A percentile compares a stretch with the other conserved stretches of the same genome.
Conservation (phyloP, 2,797 vertebrate genomes). For the Gila robusta region DNA sequence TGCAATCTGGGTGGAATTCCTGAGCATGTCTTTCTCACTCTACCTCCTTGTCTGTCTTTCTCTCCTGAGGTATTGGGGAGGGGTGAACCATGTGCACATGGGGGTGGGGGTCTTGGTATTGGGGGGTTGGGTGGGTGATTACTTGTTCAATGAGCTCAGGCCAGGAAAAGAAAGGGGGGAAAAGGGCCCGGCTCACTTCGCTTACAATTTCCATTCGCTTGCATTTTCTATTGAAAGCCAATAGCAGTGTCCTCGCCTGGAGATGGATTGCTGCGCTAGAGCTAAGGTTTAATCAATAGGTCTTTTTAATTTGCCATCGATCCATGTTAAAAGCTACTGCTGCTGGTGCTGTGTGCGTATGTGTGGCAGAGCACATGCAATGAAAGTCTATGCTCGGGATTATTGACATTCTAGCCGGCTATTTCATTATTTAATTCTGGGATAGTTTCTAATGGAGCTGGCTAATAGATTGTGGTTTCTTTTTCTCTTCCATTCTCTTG, state of each 20-base stretch:
- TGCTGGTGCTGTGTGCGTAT: conserved; percentile 66
- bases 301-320: conserved; percentile 89
- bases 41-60: conserved; percentile 29
- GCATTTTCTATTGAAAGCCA: conserved; percentile 88
- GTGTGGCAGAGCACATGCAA: conserved; percentile 60
- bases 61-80: conserved; percentile 41
- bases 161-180: conserved; percentile 49
- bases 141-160: conserved; percentile 61
- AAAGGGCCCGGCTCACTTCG: conserved; percentile 69
- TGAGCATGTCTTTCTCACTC: conserved; percentile 52
- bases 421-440: conserved; percentile 86
- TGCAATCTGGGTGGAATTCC: conserved; percentile 50
- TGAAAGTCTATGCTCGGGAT: conserved; percentile 72
- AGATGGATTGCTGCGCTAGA: conserved; percentile 87
- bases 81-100: conserved; percentile 21
- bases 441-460: conserved; percentile 84
- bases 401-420: conserved; percentile 83
- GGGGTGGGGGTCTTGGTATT: conserved; percentile 26
- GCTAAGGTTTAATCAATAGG: conserved; percentile 90
- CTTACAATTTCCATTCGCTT: conserved; percentile 88
- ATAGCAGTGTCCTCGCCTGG: conserved; percentile 80
- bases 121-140: conserved; percentile 50
- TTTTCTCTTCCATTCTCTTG: conserved; percentile 73
- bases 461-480: conserved; percentile 83
- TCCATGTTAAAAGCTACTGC: conserved; percentile 86